Evolutionary conservation across 2,888 invertebrate genomes (phyloP).

Genomic region (Tinea semifulvella): DNA sequence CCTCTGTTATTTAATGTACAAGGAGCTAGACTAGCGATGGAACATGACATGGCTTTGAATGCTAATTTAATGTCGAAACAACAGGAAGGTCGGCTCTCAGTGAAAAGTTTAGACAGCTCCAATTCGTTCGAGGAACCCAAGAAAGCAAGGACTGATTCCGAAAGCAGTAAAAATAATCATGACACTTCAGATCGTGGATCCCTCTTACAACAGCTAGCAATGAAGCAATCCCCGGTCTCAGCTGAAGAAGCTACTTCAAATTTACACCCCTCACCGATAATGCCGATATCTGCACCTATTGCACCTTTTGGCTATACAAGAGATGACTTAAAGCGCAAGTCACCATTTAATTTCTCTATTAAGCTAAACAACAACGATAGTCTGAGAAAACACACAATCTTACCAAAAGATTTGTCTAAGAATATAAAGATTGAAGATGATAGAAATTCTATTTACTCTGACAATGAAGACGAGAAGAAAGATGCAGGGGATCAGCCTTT

Average conservation of each 20-base stretch:
- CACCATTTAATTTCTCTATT: constrained; percentile 44
- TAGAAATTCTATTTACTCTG: constrained; percentile 42
- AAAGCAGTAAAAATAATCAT: constrained; percentile 34
- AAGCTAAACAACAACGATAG: constrained; percentile 41
- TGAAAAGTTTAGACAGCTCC: constrained; percentile 53
- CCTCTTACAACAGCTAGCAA: constrained; percentile 48
- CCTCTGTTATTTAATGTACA: constrained; percentile 73
- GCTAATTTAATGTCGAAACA: constrained; percentile 61
- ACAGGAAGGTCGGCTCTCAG: constrained; percentile 53
- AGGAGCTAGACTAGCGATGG: constrained; percentile 56
- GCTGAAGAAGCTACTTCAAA: constrained; percentile 72
- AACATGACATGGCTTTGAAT: constrained; percentile 60
- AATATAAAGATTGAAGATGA: constrained; percentile 35
- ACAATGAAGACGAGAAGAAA: constrained; percentile 46
- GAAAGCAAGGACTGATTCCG: constrained; percentile 41
- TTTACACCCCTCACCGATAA: constrained; percentile 71
- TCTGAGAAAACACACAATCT: constrained; percentile 32
- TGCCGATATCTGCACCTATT: constrained; percentile 57
- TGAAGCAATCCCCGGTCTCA: constrained; percentile 73
- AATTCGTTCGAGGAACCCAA: constrained; percentile 50
- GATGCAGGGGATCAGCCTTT: constrained; percentile 73
- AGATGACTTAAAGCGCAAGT: constrained; percentile 44
- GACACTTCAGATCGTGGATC: constrained; percentile 57
- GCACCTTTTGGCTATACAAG: constrained; percentile 39
- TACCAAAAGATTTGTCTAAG: constrained; percentile 49